Conservation (phyloP, 2,113 vertebrate species). For the Lagopus leucura region DNA sequence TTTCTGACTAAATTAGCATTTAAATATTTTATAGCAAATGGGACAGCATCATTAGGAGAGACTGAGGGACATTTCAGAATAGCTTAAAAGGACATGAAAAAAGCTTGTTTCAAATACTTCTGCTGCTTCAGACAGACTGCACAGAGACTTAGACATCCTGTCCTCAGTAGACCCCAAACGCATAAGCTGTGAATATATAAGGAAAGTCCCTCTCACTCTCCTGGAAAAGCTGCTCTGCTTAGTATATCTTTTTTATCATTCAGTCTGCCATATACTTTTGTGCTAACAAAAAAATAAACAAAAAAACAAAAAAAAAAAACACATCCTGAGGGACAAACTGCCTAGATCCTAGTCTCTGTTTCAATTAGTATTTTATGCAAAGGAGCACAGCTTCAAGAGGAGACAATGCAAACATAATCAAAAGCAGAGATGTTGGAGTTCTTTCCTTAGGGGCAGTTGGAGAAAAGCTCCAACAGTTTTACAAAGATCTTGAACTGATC, state of each 20-base stretch:
- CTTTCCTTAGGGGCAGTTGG: neutral
- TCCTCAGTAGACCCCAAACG: neutral
- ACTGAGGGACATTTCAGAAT: neutral
- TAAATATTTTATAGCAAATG: slow-evolving; percentile 52
- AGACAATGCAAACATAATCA: neutral
- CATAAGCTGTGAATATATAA: neutral
- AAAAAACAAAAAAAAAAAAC: neutral
- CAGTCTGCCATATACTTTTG: neutral
- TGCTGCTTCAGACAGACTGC: neutral
- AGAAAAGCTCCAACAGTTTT: neutral
- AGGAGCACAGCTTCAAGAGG: neutral
- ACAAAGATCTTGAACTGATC: neutral
- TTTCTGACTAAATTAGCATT: slow-evolving; percentile 40
- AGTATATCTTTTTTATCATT: neutral
- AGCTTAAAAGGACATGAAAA: neutral
- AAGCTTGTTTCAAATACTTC: neutral
- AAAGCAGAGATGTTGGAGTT: neutral
- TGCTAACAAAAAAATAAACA: neutral
- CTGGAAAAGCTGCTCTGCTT: neutral
- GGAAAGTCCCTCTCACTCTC: neutral
- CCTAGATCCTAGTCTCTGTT: neutral
- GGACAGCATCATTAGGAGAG: slow-evolving; percentile 36
- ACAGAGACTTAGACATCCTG: neutral
- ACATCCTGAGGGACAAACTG: neutral
- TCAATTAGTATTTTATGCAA: neutral